A percentile compares a stretch with the other conserved stretches of the same genome.
phyloP scores from a whole-genome alignment of 1,140 invertebrate species.

The Drosophila elegans region DNA sequence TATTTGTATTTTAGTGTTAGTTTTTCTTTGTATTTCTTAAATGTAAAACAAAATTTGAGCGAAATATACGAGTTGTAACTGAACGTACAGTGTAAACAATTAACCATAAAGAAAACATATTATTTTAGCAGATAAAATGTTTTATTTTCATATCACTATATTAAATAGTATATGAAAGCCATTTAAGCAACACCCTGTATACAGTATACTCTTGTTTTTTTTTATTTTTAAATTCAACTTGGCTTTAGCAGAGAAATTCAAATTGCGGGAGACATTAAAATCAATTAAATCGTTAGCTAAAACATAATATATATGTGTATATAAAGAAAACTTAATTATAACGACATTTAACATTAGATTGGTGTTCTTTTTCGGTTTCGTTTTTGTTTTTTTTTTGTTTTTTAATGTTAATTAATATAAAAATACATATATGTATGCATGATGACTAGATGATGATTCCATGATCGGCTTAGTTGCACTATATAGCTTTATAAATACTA shows the following conservation, averaged over 20 bases:
- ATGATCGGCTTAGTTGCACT: constrained; percentile 63
- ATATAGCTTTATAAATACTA: constrained; percentile 56
- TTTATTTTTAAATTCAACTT: constrained; percentile 62
- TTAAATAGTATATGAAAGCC: constrained; percentile 48
- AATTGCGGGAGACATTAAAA: constrained; percentile 44
- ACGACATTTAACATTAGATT: constrained; percentile 82
- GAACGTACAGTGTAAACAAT: constrained; percentile 65
- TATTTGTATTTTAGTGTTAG: constrained; percentile 9
- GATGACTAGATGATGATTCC: constrained; percentile 62
- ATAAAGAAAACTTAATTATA: constrained; percentile 77
- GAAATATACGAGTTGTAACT: constrained; percentile 71
- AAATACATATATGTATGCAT: constrained; percentile 74
- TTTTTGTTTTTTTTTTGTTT: constrained; percentile 28
- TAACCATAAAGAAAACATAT: constrained; percentile 69
- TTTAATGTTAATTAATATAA: constrained; percentile 64
- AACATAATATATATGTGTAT: constrained; percentile 64
- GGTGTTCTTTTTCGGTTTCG: constrained; percentile 57
- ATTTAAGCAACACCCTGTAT: constrained; percentile 76
- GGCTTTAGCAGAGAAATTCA: constrained; percentile 58
- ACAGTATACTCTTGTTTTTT: constrained; percentile 36
- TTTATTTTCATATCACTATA: constrained; percentile 24
- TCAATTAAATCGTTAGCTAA: constrained; percentile 67
- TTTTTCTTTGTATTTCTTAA: constrained; percentile 40
- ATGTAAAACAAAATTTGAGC: constrained; percentile 76
- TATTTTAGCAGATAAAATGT: constrained; percentile 46